These are phyloP conservation scores for Drosophila oshimai DNA, from an alignment of 1,140 invertebrate species.

Conservation along the genomic window DNA sequence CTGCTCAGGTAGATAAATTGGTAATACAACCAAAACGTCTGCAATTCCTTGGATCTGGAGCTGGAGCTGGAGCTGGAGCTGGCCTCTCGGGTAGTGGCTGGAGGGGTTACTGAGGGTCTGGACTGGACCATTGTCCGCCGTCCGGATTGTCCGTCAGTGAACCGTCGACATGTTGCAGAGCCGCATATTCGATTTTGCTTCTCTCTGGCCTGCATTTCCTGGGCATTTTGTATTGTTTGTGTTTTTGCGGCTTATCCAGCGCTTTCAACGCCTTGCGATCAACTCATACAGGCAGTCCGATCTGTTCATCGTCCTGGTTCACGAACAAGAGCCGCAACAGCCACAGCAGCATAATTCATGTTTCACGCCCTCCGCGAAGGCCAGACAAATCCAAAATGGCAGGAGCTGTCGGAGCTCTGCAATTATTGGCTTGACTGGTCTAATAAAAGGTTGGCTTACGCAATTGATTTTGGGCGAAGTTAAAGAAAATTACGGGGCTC, in stretches of 20 bases:
- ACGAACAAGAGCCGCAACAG: conserved; percentile 1
- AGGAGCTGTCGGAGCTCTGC: conserved; percentile 24
- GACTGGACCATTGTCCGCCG: conserved; percentile 15
- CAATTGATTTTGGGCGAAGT: conserved; percentile 42
- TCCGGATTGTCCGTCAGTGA: conserved; percentile 29
- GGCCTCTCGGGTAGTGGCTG: not conserved
- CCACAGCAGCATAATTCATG: conserved; percentile 65
- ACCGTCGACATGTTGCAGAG: conserved; percentile 56
- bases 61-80: not conserved
- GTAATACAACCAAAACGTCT: conserved; percentile 67
- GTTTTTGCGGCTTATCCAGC: conserved; percentile 66
- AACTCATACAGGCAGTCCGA: conserved; percentile 5
- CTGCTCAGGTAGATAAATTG: conserved; percentile 79
- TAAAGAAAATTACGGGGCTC: conserved; percentile 13
- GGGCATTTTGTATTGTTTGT: conserved; percentile 69
- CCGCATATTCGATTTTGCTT: conserved; percentile 19
- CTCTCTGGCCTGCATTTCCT: conserved; percentile 9
- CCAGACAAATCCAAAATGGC: conserved; percentile 67
- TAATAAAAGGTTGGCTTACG: conserved; percentile 59
- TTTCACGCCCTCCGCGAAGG: conserved; percentile 49
- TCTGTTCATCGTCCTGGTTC: conserved; percentile 1
- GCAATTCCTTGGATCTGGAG: conserved; percentile 26
- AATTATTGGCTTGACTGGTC: conserved; percentile 46
- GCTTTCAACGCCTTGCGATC: conserved; percentile 68
- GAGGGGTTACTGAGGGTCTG: not conserved